A percentile compares a stretch with the other conserved stretches of the same genome.
These are phyloP conservation scores for Rhopalosiphum nymphaeae DNA, from an alignment of 2,888 invertebrate species.

Conservation along the genomic window DNA sequence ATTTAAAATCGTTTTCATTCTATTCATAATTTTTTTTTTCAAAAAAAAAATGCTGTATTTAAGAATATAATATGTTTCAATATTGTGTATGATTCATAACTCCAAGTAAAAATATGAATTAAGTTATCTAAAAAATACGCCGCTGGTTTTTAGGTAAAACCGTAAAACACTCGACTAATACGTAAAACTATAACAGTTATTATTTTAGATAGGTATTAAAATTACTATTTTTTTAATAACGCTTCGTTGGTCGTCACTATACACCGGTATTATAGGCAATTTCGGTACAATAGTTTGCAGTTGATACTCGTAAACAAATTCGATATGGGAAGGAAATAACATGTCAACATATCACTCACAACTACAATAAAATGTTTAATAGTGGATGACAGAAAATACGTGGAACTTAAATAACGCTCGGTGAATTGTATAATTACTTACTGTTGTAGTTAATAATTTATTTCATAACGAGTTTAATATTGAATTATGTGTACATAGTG, in stretches of 20 bases:
- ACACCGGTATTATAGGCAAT: neutral
- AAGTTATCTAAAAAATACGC: neutral
- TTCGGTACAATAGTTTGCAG: neutral
- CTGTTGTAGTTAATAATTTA: neutral
- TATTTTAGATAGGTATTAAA: neutral
- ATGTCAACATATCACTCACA: neutral
- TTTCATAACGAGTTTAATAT: neutral
- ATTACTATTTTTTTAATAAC: neutral
- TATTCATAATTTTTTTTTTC: neutral
- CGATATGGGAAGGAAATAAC: neutral
- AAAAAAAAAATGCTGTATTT: neutral
- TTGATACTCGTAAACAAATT: neutral
- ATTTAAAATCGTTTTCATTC: neutral
- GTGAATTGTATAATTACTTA: neutral
- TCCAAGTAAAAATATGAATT: neutral
- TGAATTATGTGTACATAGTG: neutral
- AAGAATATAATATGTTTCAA: neutral
- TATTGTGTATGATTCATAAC: neutral
- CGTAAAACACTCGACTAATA: neutral
- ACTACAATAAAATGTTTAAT: neutral
- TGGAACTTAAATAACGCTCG: neutral
- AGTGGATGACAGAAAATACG: neutral
- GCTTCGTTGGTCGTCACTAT: neutral
- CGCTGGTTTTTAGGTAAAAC: neutral
- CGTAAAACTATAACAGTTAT: neutral